Percentiles rank a stretch among this genome's conserved stretches.
Evolutionary conservation across 2,113 vertebrate genomes (phyloP).

Genomic region (Pedetes capensis): DNA sequence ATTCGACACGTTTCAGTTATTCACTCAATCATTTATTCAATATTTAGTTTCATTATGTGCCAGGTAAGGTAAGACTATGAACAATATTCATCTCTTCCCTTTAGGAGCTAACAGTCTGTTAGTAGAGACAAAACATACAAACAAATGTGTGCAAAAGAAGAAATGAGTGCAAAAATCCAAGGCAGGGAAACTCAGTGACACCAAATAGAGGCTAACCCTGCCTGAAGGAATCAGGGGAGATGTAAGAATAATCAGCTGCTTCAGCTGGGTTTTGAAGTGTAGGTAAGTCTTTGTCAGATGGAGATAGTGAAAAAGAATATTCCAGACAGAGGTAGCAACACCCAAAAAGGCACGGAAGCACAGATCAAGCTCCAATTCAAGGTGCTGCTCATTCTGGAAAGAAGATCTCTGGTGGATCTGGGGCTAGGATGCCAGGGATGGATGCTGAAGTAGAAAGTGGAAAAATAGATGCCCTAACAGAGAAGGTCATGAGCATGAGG

Average conservation of each 20-base stretch:
- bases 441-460: neutral
- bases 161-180: neutral
- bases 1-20: neutral
- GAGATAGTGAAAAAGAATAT: neutral
- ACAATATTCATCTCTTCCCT: neutral
- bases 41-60: neutral
- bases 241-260: neutral
- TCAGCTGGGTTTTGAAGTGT: neutral
- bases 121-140: neutral
- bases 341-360: neutral
- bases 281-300: neutral
- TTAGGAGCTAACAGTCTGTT: neutral
- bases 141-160: neutral
- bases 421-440: neutral
- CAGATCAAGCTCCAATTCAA: neutral
- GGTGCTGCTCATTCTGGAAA: neutral
- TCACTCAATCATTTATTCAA: neutral
- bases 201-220: neutral
- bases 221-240: neutral
- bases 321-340: neutral
- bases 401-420: neutral
- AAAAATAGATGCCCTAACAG: rapidly evolving
- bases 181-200: neutral
- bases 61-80: neutral
- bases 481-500: rapidly evolving